Conservation (phyloP, 2,113 vertebrate species). For the Candoia aspera region DNA sequence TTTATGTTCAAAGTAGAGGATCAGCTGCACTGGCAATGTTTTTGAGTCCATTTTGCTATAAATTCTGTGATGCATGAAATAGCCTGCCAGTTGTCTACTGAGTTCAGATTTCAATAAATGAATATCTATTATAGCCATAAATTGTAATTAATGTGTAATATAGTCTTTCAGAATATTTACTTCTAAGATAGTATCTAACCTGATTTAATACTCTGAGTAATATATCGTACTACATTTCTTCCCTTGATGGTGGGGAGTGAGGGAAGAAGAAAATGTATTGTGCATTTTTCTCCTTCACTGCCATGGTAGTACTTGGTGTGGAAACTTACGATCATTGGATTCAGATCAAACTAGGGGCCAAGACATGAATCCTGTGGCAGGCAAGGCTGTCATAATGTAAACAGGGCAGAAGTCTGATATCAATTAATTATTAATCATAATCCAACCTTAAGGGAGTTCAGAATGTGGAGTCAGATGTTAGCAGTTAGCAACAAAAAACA, state of each 20-base stretch:
- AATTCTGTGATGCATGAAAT: constrained; percentile 79
- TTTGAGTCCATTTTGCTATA: constrained; percentile 67
- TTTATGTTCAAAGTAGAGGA: constrained; percentile 69
- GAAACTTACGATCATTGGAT: background rate
- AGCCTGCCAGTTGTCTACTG: constrained; percentile 73
- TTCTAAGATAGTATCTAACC: constrained; percentile 52
- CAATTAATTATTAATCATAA: background rate
- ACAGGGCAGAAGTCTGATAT: background rate
- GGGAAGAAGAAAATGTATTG: background rate
- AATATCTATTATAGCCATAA: constrained; percentile 69
- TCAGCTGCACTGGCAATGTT: constrained; percentile 62
- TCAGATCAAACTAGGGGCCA: background rate
- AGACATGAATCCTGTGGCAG: background rate
- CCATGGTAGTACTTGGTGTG: background rate
- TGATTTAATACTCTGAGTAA: constrained; percentile 26
- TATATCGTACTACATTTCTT: constrained; percentile 13
- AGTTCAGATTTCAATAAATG: constrained; percentile 72
- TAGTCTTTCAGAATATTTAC: constrained; percentile 64
- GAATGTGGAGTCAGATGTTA: background rate
- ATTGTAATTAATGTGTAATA: constrained; percentile 58
- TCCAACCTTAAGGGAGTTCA: background rate
- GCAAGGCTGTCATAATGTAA: background rate
- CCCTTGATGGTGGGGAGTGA: background rate
- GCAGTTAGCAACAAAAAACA: background rate
- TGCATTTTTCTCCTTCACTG: background rate